Percentiles rank a stretch among this genome's conserved stretches.
These are phyloP conservation scores for Euzophera pinguis DNA, from an alignment of 2,888 invertebrate genomes.

Conservation along the genomic window DNA sequence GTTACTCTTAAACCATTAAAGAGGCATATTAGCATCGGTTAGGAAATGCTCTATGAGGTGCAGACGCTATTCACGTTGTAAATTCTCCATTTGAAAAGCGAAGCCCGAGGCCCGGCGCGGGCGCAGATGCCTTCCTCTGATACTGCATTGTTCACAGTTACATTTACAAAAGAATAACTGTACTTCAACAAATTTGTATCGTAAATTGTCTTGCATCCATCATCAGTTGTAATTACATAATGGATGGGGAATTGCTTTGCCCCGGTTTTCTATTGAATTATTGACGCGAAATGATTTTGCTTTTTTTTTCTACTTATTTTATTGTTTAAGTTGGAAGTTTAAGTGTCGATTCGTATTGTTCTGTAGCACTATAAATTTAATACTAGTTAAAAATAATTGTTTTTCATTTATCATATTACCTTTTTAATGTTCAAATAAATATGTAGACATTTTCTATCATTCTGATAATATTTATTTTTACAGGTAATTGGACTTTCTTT, in stretches of 20 bases:
- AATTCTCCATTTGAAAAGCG: constrained; percentile 3
- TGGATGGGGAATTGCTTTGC: constrained; percentile 8
- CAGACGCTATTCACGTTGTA: constrained; percentile 3
- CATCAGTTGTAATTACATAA: constrained; percentile 16
- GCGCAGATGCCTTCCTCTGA: constrained; percentile 22
- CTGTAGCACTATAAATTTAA: too few species aligned
- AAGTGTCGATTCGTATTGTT: too few species aligned
- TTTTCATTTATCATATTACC: too few species aligned
- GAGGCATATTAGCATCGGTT: not conserved
- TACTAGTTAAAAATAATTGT: too few species aligned
- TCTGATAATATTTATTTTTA: constrained; percentile 26
- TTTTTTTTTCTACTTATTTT: constrained; percentile 1
- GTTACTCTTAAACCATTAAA: not conserved
- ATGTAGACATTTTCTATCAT: constrained; percentile 9
- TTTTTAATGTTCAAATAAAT: too few species aligned
- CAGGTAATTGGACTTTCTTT: constrained; percentile 26
- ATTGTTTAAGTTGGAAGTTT: not conserved
- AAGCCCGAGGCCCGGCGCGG: constrained; percentile 6
- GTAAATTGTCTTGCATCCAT: constrained; percentile 27
- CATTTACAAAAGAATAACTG: constrained; percentile 23
- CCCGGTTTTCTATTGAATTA: constrained; percentile 5
- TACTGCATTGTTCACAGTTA: constrained; percentile 26
- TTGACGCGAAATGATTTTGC: constrained; percentile 1
- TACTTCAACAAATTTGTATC: constrained; percentile 24
- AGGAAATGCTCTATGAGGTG: constrained; percentile 8